A percentile compares a stretch with the other conserved stretches of the same genome.
phyloP scores from a whole-genome alignment of 1,140 invertebrate species.

The Plectus sambesii region DNA sequence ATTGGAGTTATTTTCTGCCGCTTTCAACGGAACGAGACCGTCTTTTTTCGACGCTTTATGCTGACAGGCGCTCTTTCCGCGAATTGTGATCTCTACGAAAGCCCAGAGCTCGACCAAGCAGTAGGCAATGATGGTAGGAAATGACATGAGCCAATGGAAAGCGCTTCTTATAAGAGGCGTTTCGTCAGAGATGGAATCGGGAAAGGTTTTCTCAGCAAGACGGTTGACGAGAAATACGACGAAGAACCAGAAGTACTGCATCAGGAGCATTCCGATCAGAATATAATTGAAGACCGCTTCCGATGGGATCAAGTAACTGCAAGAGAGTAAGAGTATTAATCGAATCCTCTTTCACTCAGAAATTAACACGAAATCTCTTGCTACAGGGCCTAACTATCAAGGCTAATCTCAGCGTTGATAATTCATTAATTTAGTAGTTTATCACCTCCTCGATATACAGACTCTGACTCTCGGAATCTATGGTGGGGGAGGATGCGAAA shows the following conservation, averaged over 20 bases:
- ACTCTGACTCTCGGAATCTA: no score
- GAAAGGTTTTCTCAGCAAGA: constrained; percentile 29
- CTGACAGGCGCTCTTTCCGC: constrained; percentile 32
- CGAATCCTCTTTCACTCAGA: no score
- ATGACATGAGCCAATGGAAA: constrained; percentile 30
- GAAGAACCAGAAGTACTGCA: constrained; percentile 33
- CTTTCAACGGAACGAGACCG: no score
- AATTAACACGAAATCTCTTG: no score
- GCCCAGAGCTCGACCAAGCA: constrained; percentile 31
- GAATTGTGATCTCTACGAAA: constrained; percentile 29
- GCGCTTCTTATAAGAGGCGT: constrained; percentile 29
- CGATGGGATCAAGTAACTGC: constrained; percentile 26
- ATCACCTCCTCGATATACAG: no score
- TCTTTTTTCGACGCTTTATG: constrained; percentile 35
- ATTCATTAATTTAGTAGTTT: no score
- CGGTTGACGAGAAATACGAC: constrained; percentile 29
- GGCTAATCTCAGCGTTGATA: no score
- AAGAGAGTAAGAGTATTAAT: no score
- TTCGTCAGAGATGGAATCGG: constrained; percentile 23
- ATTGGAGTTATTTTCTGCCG: no score
- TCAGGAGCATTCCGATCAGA: constrained; percentile 23
- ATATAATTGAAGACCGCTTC: constrained; percentile 20
- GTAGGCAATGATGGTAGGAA: constrained; percentile 29
- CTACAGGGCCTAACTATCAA: no score
- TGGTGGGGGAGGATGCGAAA: no score